Conservation (phyloP, 2,113 vertebrate species). For the Neodon shergylaensis region DNA sequence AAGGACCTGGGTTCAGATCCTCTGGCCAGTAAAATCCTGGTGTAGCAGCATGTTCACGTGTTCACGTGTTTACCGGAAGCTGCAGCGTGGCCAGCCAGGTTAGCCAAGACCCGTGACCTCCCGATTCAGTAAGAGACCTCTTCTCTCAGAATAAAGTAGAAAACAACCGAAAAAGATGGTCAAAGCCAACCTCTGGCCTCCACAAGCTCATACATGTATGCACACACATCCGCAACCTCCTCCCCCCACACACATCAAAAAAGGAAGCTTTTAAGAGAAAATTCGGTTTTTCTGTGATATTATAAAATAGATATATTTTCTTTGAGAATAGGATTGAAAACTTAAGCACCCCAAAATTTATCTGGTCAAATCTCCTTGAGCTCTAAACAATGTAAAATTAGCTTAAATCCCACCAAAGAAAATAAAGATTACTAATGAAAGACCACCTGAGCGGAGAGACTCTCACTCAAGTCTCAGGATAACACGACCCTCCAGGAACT, state of each 20-base stretch:
- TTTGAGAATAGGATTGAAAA: conserved; percentile 44
- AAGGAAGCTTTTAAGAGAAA: neutral
- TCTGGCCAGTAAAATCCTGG: no score
- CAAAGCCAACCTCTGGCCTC: neutral
- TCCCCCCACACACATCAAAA: neutral
- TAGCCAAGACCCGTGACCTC: neutral
- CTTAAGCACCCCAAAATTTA: neutral
- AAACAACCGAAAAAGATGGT: neutral
- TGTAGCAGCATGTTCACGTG: neutral
- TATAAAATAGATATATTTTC: neutral
- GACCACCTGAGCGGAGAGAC: no score
- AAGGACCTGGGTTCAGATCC: neutral
- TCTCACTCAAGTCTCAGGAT: no score
- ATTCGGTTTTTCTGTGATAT: neutral
- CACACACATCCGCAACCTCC: no score
- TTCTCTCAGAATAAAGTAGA: neutral
- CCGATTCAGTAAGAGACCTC: neutral
- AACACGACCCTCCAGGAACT: no score
- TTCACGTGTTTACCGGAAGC: neutral
- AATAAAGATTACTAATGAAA: neutral
- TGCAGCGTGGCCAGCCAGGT: no score
- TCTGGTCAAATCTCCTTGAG: neutral
- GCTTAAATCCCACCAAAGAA: neutral
- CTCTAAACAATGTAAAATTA: neutral
- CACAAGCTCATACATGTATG: neutral